phyloP scores from a whole-genome alignment of 2,113 vertebrate species.

The Oryzias javanicus region DNA sequence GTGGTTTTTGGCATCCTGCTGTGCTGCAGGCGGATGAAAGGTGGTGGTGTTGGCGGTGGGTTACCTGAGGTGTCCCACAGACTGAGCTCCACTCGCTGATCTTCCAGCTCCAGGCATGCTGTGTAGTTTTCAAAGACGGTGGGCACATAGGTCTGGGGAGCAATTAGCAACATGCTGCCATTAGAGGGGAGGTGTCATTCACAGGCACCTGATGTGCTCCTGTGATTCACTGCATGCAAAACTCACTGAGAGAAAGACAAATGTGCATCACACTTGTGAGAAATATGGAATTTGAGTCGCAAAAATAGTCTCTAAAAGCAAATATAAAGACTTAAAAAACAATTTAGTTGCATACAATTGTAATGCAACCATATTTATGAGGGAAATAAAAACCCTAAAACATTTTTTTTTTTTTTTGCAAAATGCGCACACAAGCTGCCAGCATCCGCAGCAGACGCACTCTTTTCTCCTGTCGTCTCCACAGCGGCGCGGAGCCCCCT shows the following conservation, averaged over 20 bases:
- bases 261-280: neutral
- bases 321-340: no score
- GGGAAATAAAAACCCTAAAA: neutral
- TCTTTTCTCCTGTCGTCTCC: slow-evolving; percentile 5
- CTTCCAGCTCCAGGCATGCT: slow-evolving; percentile 91
- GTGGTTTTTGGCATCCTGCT: slow-evolving; percentile 6
- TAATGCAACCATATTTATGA: no score
- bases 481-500: no score
- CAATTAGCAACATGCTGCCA: slow-evolving; percentile 42
- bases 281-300: no score
- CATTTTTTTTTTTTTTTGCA: no score
- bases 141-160: slow-evolving; percentile 90
- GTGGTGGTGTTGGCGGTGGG: neutral
- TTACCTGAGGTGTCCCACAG: slow-evolving; percentile 97
- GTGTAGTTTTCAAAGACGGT: slow-evolving; percentile 98
- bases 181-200: slow-evolving; percentile 53
- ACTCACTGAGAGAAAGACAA: neutral
- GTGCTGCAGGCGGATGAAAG: slow-evolving; percentile 18
- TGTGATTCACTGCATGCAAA: slow-evolving; percentile 21
- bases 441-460: slow-evolving; percentile 47
- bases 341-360: no score
- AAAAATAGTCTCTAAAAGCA: no score
- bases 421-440: slow-evolving; percentile 53
- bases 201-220: slow-evolving; percentile 26
- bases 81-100: slow-evolving; percentile 93